phyloP scores from a whole-genome alignment of 2,888 invertebrate genomes.

The Tinea pellionella region DNA sequence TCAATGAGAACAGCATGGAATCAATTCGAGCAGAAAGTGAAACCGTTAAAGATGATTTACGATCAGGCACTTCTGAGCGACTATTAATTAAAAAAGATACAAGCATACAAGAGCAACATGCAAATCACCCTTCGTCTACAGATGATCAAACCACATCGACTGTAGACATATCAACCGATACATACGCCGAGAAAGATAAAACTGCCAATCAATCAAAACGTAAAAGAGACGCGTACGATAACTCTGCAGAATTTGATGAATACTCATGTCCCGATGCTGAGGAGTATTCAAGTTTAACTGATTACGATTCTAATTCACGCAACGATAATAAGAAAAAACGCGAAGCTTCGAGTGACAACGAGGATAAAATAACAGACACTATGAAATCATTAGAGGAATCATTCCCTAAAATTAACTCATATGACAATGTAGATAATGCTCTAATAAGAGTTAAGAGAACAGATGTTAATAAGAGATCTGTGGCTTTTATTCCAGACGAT shows the following conservation, averaged over 20 bases:
- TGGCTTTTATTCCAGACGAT: slow-evolving; percentile 35
- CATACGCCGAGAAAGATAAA: neutral
- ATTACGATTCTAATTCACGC: slow-evolving; percentile 24
- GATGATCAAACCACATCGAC: neutral
- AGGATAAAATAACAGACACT: slow-evolving; percentile 32
- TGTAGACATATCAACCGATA: neutral
- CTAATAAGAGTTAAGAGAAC: slow-evolving; percentile 53
- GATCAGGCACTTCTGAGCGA: slow-evolving; percentile 24
- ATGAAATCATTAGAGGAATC: slow-evolving; percentile 54
- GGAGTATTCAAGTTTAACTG: neutral
- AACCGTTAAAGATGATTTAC: slow-evolving; percentile 26
- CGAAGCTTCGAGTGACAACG: slow-evolving; percentile 27
- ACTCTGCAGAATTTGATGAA: neutral
- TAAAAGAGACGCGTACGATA: neutral
- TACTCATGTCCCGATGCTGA: slow-evolving; percentile 3
- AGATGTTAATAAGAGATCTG: slow-evolving; percentile 37
- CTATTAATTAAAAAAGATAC: slow-evolving; percentile 27
- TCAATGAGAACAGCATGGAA: slow-evolving; percentile 41
- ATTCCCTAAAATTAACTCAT: slow-evolving; percentile 42
- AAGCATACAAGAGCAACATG: slow-evolving; percentile 23
- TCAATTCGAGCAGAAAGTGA: slow-evolving; percentile 39
- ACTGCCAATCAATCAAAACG: neutral
- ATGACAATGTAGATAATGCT: slow-evolving; percentile 31
- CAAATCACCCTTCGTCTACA: neutral
- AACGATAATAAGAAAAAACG: slow-evolving; percentile 35